Evolutionary conservation across 2,888 invertebrate genomes (phyloP), one percentile per base, ranked within the genome.

Genomic region (Cetonia aurata): DNA sequence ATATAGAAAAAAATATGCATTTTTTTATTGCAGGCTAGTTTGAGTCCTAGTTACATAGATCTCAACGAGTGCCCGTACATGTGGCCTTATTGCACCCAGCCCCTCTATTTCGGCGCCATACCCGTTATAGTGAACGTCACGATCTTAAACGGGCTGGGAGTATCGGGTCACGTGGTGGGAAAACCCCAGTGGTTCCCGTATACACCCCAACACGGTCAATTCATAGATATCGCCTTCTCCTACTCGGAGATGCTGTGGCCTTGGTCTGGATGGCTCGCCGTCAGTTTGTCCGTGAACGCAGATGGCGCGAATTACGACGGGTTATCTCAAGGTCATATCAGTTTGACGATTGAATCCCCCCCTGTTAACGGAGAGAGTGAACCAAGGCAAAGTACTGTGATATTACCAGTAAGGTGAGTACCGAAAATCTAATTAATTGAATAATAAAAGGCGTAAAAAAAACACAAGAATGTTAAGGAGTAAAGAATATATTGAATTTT

Each of bases 21-120:
- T 31, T 0, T 33, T 25, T 33, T 25, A 31, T 81, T 81, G n/a
- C 72, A 84, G 82, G 90, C 90, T 12, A 91, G 88, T 48, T 83
- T 92, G 10, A 90, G 91, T 76, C 92, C 92, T 0, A 92, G 94
- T 76, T 97, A 97, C 83, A 90, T 99, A 75, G 98, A 98, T 83
- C 88, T 97, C 74, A 96, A 95, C 0, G 97, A 98, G 81, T 96
- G 96, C 79, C 96, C 96, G 76, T 99, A 98, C 84, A 97, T 98
- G 96, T 99, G 98, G 98, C 98, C 98, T 0, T 98, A 98, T 80
- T 98, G 97, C 83, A 96, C 96, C 0, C 98, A 98, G 84, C 96
- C 98, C 0, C 84, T 98, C 52, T 98, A 96, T 86, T 90, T 92
- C 83, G 92, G 93, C 71, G 93, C 92, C 46, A 91, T 95, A 86